Evolutionary conservation across 2,888 invertebrate genomes (phyloP), one percentile per base, ranked within the genome.

Genomic region (Eupithecia exiguata): DNA sequence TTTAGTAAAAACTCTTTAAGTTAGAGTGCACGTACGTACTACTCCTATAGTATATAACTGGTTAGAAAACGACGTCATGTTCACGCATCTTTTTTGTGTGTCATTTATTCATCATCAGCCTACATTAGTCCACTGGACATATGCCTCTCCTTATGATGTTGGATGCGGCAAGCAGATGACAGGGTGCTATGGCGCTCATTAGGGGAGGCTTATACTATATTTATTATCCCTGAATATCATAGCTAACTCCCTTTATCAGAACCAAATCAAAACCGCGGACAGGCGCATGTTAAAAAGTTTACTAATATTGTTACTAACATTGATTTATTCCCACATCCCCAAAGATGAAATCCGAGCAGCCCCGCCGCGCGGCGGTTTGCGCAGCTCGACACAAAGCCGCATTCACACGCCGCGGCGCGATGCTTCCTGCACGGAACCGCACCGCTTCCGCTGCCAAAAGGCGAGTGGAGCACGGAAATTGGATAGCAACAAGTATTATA

Each of bases 401-500:
- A 30, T 77, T 73, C 77, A 70, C 76, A 78, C 75, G 79, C 46
- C 63, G 53, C 75, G 73, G 69, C 35, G 62, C 62, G 30, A 5
- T 58, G 65, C 71, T 78, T 74, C 76, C 74, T 61, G 72, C 62
- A 65, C 68, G 46, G 58, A 74, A 73, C 77, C 71, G 71, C 72
- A 30, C 75, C 76, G 76, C 78, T 76, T 76, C 76, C 77, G 78
- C 65, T 35, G 36, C 35, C 66, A 30, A 71, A 76, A 76, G 72
- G 71, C 77, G 38, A 58, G 25, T 14, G 58, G 58, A 58, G 43
- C 30, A 38, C 79, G 81, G 81, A 82, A 80, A 82, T 82, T 82
- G 81, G 75, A 40, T 71, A 61, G 71, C 71, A 74, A 72, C 78
- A 79, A 77, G 77, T 76, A 62, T 21, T 40, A 25, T 65, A 40